A percentile compares a stretch with the other conserved stretches of the same genome.
phyloP scores from a whole-genome alignment of 2,797 vertebrate genomes.

The Scleropages formosus region DNA sequence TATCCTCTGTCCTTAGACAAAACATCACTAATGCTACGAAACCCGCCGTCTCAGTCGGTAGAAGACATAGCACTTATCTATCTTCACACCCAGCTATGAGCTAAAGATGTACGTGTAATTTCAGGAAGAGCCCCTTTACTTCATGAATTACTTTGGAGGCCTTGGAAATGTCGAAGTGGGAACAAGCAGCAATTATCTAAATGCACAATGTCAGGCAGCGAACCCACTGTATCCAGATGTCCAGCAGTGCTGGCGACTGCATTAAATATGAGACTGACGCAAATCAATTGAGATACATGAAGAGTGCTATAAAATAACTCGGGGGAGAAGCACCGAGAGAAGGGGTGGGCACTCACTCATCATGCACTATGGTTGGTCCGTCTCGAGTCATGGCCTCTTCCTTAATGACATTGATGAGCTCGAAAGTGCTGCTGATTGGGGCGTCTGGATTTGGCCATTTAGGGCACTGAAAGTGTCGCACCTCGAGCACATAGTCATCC shows the following conservation, averaged over 20 bases:
- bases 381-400: conserved; percentile 97
- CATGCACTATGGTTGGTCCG: conserved; percentile 95
- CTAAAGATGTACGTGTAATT: too few relatives aligned
- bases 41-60: too few relatives aligned
- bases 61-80: too few relatives aligned
- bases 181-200: too few relatives aligned
- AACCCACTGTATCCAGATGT: neutral
- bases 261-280: neutral
- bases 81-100: too few relatives aligned
- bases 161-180: too few relatives aligned
- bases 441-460: conserved; percentile 97
- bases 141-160: too few relatives aligned
- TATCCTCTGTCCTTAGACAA: too few relatives aligned
- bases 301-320: too few relatives aligned
- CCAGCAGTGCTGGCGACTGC: neutral
- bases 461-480: conserved; percentile 97
- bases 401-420: conserved; percentile 98
- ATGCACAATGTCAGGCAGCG: conserved; percentile 2
- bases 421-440: conserved; percentile 94
- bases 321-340: conserved; percentile 2
- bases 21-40: too few relatives aligned
- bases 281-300: too few relatives aligned
- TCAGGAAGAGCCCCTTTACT: too few relatives aligned
- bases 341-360: conserved; percentile 78
- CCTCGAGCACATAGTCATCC: conserved; percentile 98